Evolutionary conservation across 2,797 vertebrate species (phyloP).

Genomic region (Gastrophryne carolinensis): DNA sequence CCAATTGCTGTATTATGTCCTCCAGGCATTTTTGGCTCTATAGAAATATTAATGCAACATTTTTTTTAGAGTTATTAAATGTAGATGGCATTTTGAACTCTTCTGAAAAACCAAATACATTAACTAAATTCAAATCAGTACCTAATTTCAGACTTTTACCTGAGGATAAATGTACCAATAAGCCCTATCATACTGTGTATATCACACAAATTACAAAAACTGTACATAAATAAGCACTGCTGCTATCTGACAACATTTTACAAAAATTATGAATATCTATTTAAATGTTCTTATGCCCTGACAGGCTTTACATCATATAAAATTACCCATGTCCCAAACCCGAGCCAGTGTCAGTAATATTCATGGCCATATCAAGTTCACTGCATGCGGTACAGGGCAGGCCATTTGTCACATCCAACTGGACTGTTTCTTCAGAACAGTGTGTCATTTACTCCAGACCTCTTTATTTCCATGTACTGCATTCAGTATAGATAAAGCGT

Average conservation of each 20-base stretch:
- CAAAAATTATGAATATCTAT: background rate
- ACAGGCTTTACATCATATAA: background rate
- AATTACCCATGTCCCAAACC: background rate
- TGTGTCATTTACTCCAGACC: background rate
- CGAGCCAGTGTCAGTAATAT: background rate
- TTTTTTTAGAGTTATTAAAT: conserved; percentile 32
- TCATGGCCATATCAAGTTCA: background rate
- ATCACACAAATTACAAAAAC: conserved; percentile 5
- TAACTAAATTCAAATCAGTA: conserved; percentile 29
- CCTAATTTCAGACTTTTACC: conserved; percentile 13
- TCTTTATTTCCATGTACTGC: background rate
- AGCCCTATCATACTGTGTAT: background rate
- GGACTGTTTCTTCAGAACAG: background rate
- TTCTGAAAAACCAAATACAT: conserved; percentile 3
- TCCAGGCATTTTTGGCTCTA: conserved; percentile 6
- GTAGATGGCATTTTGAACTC: conserved; percentile 19
- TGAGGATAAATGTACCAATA: conserved; percentile 17
- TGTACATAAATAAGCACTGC: background rate
- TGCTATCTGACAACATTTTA: background rate
- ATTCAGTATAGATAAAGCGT: background rate
- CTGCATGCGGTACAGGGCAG: background rate
- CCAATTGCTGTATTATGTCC: background rate
- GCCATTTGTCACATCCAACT: background rate
- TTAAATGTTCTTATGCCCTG: background rate
- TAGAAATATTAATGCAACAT: conserved; percentile 26